Base-by-base conservation (phyloP, 2,888 invertebrate species). In the Iselma pallidipennis region DNA sequence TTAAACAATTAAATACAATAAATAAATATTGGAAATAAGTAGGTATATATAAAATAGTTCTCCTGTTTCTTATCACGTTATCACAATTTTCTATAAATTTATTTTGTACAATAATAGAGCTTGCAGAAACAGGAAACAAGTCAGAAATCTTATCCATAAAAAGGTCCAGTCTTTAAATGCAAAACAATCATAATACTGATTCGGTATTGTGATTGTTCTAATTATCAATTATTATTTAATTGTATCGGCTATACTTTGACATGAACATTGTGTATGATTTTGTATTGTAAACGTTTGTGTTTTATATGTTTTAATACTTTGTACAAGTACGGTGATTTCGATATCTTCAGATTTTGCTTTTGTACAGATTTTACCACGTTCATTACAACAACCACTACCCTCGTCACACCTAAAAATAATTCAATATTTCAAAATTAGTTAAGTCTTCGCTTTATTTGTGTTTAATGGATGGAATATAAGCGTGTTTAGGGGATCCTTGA, bases 321-420 rank as follows among this genome's bases (percentile, higher is more conserved):
- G 50, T 23, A 60, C 28, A 12, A 28, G 21, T 29, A 55, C 37
- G 29, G 55, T 50, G 7, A 54, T 54, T 29, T 55, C 51, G 2
- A 60, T 12, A 28, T 31, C 49, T 31, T 61, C 56, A 2, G 21
- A 10, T 10, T 55, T 55, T 9, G 52, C 49, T 21, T 19, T 49
- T 19, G 48, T 50, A 25, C 62, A 62, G 26, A 62, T 19, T 48
- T 28, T 31, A 10, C 33, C 25, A 25, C 33, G 42, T 45, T 25
- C 21, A 16, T 10, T 10, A 51, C 62, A 62, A 52, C 62, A 62
- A 5, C 62, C 62, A 19, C 29, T 55, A 5, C 58, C 58, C 25
- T 50, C 58, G 25, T 59, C 62, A 14, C 62, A 62, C 49, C 62
- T 62, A 52, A 29, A 62, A 55, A 23, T 42, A 62, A 58, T 19